These are phyloP conservation scores for Ondatra zibethicus DNA, from an alignment of 2,113 vertebrate species.

Conservation along the genomic window DNA sequence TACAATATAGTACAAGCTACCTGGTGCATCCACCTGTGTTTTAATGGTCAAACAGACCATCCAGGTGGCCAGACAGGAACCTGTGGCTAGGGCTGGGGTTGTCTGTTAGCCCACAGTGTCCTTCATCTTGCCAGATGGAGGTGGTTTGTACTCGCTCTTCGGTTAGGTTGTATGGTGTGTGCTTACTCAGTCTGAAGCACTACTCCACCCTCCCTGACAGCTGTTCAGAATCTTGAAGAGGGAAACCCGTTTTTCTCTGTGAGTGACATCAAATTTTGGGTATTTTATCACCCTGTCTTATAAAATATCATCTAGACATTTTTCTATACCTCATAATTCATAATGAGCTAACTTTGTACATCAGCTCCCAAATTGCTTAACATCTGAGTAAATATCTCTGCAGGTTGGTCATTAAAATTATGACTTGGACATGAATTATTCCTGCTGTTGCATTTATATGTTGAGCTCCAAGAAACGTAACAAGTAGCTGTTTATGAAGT, in stretches of 20 bases:
- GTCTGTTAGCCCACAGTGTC: background rate
- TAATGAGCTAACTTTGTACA: slow-evolving; percentile 16
- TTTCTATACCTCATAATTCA: background rate
- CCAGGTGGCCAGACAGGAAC: background rate
- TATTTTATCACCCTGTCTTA: background rate
- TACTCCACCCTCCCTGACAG: fast-evolving
- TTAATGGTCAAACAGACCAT: background rate
- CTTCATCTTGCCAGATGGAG: background rate
- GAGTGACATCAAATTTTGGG: background rate
- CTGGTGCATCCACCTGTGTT: background rate
- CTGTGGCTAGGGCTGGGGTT: background rate
- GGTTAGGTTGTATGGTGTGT: too few relatives aligned
- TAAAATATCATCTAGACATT: background rate
- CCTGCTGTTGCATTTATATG: slow-evolving; percentile 47
- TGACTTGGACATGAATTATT: slow-evolving; percentile 31
- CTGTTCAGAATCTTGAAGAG: background rate
- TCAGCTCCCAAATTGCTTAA: slow-evolving; percentile 45
- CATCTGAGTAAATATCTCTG: slow-evolving; percentile 39
- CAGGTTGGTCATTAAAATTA: slow-evolving; percentile 39
- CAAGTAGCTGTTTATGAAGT: slow-evolving; percentile 54
- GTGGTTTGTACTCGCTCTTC: background rate
- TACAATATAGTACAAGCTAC: background rate
- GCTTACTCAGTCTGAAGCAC: background rate
- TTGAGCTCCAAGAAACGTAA: slow-evolving; percentile 32
- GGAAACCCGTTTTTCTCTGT: background rate